phyloP scores from a whole-genome alignment of 2,113 vertebrate genomes.

The Craseonycteris thonglongyai region DNA sequence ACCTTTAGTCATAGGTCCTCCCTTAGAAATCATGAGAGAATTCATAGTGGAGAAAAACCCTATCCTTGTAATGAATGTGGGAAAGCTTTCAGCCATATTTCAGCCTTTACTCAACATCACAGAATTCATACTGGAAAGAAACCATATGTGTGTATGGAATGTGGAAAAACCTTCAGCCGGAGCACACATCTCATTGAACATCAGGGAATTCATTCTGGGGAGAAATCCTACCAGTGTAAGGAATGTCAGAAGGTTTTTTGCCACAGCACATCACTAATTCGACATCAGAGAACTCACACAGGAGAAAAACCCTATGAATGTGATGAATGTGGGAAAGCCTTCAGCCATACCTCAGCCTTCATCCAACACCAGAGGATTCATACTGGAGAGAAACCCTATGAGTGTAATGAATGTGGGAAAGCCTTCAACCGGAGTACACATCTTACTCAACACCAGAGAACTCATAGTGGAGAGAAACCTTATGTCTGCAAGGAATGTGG shows the following conservation, averaged over 20 bases:
- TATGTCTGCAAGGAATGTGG: conserved; percentile 36
- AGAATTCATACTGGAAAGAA: conserved; percentile 12
- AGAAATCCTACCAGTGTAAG: conserved; percentile 17
- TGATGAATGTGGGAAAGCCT: conserved; percentile 29
- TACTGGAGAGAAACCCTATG: conserved; percentile 4
- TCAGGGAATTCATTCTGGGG: neutral
- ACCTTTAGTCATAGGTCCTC: neutral
- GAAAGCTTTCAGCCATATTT: conserved; percentile 5
- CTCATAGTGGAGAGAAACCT: conserved; percentile 39
- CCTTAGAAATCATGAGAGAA: conserved; percentile 8
- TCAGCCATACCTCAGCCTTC: conserved; percentile 17
- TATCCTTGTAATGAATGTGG: neutral
- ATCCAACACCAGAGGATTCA: conserved; percentile 39
- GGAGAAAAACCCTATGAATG: conserved; percentile 35
- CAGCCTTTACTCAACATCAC: conserved; percentile 16
- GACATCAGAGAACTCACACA: conserved; percentile 45
- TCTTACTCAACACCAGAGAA: conserved; percentile 29
- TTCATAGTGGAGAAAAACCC: neutral
- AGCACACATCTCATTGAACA: neutral
- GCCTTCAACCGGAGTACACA: conserved; percentile 7
- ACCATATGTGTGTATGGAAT: neutral
- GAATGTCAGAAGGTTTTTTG: conserved; percentile 19
- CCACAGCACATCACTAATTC: neutral
- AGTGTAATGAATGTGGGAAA: conserved; percentile 30
- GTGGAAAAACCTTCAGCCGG: conserved; percentile 20